phyloP scores from a whole-genome alignment of 1,140 invertebrate species.

The Geopemphigus sp. region DNA sequence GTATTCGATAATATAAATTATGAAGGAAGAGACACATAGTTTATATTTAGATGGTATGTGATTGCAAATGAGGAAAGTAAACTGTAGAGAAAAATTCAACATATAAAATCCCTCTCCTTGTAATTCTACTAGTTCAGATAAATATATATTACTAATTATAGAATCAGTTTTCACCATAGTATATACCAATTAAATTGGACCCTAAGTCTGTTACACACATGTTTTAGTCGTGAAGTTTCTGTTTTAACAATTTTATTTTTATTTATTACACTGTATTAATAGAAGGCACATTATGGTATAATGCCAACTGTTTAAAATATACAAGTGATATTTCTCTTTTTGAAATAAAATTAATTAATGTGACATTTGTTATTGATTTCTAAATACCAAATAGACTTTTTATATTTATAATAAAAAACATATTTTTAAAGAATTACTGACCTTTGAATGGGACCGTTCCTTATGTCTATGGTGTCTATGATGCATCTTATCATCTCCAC shows the following conservation, averaged over 20 bases:
- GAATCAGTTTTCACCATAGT: conserved; percentile 30
- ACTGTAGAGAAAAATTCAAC: conserved; percentile 14
- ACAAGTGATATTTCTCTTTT: background rate
- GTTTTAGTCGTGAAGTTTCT: conserved; percentile 8
- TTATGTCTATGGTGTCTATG: conserved; percentile 56
- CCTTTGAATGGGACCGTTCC: conserved; percentile 50
- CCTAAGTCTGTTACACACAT: conserved; percentile 20
- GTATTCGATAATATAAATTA: conserved; percentile 38
- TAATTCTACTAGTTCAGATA: conserved; percentile 19
- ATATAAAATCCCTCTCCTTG: conserved; percentile 37
- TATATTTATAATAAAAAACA: background rate
- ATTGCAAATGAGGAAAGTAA: conserved; percentile 38
- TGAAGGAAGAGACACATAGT: conserved; percentile 29
- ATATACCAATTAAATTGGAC: conserved; percentile 28
- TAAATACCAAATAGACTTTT: conserved; percentile 22
- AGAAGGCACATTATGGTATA: conserved; percentile 5
- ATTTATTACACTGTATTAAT: conserved; percentile 27
- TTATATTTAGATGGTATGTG: conserved; percentile 45
- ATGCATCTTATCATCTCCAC: conserved; percentile 44
- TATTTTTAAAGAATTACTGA: conserved; percentile 23
- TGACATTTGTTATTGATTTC: conserved; percentile 37
- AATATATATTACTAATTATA: conserved; percentile 46
- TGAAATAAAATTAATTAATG: conserved; percentile 33
- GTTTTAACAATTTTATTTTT: conserved; percentile 14
- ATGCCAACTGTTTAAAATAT: conserved; percentile 8